A percentile compares a stretch with the other conserved stretches of the same genome.
Conservation (phyloP, 2,113 vertebrate genomes). For the Peucedramus taeniatus region DNA sequence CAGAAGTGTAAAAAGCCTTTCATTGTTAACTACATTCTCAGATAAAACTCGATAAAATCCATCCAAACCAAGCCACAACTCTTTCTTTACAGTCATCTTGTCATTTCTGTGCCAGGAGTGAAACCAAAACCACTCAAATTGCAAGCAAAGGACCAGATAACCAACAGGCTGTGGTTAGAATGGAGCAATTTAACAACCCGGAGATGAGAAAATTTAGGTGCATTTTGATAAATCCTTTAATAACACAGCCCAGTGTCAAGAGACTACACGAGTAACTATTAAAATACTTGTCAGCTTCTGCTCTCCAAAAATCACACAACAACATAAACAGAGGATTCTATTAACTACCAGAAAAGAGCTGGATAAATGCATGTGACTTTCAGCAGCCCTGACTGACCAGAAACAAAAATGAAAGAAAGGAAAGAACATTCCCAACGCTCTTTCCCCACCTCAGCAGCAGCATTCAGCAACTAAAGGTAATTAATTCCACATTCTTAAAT, state of each 20-base stretch:
- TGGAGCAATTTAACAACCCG: background rate
- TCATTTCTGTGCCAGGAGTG: background rate
- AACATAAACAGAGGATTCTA: background rate
- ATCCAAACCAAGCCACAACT: background rate
- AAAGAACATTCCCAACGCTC: background rate
- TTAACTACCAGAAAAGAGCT: background rate
- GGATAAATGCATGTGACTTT: background rate
- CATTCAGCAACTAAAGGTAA: background rate
- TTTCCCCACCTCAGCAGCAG: background rate
- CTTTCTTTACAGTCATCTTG: background rate
- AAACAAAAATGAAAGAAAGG: background rate
- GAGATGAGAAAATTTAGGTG: background rate
- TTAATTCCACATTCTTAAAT: background rate
- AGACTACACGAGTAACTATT: background rate
- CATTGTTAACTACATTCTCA: background rate
- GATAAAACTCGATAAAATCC: background rate
- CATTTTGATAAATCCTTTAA: background rate
- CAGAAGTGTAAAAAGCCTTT: background rate
- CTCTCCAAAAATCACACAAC: background rate
- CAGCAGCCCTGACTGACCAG: background rate
- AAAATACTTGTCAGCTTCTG: background rate
- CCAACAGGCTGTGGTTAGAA: background rate
- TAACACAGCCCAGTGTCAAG: background rate
- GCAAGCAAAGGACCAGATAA: background rate
- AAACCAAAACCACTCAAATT: background rate